Percentiles rank a stretch among this genome's conserved stretches.
These are phyloP conservation scores for Nannoperca obscura DNA, from an alignment of 2,797 vertebrate species.

Conservation along the genomic window DNA sequence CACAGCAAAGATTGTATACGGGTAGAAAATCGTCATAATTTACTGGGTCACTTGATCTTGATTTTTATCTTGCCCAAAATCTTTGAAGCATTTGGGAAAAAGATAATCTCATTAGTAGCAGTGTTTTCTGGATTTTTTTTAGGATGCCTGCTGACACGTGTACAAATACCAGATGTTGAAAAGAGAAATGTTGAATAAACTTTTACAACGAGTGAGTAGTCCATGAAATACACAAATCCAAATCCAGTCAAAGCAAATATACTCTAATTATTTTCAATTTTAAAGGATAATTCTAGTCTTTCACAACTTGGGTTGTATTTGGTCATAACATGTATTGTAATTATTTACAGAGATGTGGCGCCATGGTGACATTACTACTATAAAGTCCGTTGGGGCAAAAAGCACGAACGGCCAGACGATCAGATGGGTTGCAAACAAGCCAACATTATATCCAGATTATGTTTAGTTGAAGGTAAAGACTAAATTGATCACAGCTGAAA, in stretches of 20 bases:
- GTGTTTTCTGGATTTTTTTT: conserved; percentile 35
- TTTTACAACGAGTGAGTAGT: neutral
- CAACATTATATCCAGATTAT: neutral
- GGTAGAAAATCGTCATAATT: conserved; percentile 60
- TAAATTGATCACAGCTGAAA: neutral
- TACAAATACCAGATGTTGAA: conserved; percentile 25
- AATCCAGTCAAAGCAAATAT: neutral
- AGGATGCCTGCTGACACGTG: conserved; percentile 23
- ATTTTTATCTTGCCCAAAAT: conserved; percentile 64
- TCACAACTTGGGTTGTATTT: neutral
- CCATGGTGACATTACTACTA: accelerated
- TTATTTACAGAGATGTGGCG: neutral
- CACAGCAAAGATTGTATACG: conserved; percentile 58
- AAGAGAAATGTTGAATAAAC: conserved; percentile 11
- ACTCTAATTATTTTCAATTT: neutral
- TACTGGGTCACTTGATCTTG: conserved; percentile 58
- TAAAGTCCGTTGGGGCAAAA: neutral
- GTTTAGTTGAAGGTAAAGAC: neutral
- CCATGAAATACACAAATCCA: neutral
- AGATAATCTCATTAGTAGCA: conserved; percentile 59
- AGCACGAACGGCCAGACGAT: neutral
- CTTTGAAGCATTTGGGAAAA: conserved; percentile 51
- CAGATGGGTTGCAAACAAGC: neutral
- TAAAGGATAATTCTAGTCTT: neutral
- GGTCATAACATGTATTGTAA: no score